phyloP scores from a whole-genome alignment of 2,113 vertebrate species.

The Scomber scombrus region DNA sequence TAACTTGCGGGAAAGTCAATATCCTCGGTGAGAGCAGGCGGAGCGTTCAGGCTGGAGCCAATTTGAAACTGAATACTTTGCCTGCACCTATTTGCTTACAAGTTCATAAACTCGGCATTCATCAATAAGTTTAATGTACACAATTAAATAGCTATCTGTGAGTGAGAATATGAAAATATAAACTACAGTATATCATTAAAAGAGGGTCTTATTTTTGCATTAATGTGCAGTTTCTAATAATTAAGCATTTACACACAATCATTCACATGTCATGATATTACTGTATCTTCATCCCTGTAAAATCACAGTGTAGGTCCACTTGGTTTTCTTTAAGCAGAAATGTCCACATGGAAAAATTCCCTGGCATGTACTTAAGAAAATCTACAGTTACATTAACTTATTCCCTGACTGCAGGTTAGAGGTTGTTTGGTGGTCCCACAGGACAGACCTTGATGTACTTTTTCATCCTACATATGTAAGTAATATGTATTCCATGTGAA shows the following conservation, averaged over 20 bases:
- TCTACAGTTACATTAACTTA: constrained; percentile 81
- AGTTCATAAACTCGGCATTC: constrained; percentile 27
- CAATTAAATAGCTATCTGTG: neutral
- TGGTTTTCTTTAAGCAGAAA: constrained; percentile 63
- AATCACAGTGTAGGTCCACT: constrained; percentile 38
- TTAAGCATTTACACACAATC: constrained; percentile 11
- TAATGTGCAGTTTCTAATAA: neutral
- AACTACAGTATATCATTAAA: neutral
- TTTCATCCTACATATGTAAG: constrained; percentile 83
- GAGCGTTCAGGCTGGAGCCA: constrained; percentile 73
- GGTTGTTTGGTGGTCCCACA: constrained; percentile 77
- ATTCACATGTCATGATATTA: constrained; percentile 30
- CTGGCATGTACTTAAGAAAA: constrained; percentile 80
- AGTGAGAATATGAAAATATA: neutral
- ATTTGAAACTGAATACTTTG: constrained; percentile 78
- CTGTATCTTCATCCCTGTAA: constrained; percentile 42
- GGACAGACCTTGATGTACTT: constrained; percentile 74
- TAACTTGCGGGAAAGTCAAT: constrained; percentile 82
- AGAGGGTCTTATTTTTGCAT: constrained; percentile 6
- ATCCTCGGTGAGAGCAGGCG: constrained; percentile 77
- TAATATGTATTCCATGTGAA: constrained; percentile 85
- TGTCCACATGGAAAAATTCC: constrained; percentile 75
- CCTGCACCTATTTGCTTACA: constrained; percentile 52
- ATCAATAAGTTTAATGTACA: constrained; percentile 7
- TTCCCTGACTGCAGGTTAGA: constrained; percentile 76